Percentiles rank a stretch among this genome's conserved stretches.
phyloP scores from a whole-genome alignment of 2,888 invertebrate genomes.

The Phengaris alcon region DNA sequence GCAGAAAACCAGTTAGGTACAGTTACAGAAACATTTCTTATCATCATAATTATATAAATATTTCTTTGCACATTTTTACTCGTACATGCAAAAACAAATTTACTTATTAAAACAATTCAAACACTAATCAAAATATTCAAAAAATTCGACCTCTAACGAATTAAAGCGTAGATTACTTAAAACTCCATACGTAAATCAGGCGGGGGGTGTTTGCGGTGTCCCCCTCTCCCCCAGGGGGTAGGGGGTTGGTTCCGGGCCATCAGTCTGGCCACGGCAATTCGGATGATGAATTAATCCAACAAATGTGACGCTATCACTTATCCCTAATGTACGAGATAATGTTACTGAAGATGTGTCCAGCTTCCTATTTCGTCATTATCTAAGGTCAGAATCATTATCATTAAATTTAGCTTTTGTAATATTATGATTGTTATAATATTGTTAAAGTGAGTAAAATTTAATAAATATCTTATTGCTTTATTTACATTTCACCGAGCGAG shows the following conservation, averaged over 20 bases:
- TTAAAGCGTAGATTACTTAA: slow-evolving; percentile 44
- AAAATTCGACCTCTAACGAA: slow-evolving; percentile 12
- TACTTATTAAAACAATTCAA: background rate
- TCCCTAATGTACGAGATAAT: slow-evolving; percentile 79
- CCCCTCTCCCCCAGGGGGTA: background rate
- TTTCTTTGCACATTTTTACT: too few species aligned
- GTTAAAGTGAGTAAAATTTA: too few species aligned
- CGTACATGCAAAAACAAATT: background rate
- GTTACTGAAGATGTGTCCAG: slow-evolving; percentile 61
- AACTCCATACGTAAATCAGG: slow-evolving; percentile 62
- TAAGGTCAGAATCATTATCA: slow-evolving; percentile 30
- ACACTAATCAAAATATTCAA: background rate
- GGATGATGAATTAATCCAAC: slow-evolving; percentile 80
- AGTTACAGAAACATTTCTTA: too few species aligned
- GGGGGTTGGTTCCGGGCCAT: slow-evolving; percentile 66
- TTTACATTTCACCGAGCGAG: too few species aligned
- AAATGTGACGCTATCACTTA: slow-evolving; percentile 80
- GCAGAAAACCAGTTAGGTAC: too few species aligned
- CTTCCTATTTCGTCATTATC: slow-evolving; percentile 48
- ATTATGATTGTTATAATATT: too few species aligned
- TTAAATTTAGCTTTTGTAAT: too few species aligned
- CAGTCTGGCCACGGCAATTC: slow-evolving; percentile 80
- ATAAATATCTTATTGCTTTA: too few species aligned
- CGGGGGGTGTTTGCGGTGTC: slow-evolving; percentile 37
- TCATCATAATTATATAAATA: too few species aligned